These are phyloP conservation scores for Stigmatopora nigra DNA, from an alignment of 2,113 vertebrate genomes.

Conservation along the genomic window DNA sequence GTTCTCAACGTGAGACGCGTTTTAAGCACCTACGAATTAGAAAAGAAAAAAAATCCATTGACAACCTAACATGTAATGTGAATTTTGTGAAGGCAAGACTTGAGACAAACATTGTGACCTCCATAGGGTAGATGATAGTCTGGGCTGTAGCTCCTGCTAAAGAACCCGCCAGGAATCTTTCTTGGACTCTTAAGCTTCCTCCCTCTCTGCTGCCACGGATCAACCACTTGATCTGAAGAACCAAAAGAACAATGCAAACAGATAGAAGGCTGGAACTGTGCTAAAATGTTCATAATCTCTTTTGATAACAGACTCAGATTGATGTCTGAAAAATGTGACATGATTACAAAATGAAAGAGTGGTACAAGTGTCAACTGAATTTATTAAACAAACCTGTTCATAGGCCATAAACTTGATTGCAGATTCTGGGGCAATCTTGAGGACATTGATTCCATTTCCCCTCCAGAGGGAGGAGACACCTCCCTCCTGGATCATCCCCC, in stretches of 20 bases:
- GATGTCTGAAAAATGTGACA: background rate
- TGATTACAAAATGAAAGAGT: background rate
- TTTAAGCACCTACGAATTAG: conserved; percentile 53
- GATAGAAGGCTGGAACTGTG: background rate
- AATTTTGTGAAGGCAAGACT: background rate
- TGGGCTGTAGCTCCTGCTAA: conserved; percentile 88
- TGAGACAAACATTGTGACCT: conserved; percentile 63
- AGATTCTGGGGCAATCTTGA: conserved; percentile 92
- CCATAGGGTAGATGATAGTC: conserved; percentile 93
- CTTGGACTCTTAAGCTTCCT: conserved; percentile 75
- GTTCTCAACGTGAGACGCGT: conserved; percentile 60
- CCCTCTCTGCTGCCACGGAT: conserved; percentile 73
- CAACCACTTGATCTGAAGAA: conserved; percentile 80
- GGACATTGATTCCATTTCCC: conserved; percentile 56
- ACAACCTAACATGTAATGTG: too few species aligned
- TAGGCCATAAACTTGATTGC: conserved; percentile 96
- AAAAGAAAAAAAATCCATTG: background rate
- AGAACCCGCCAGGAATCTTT: conserved; percentile 89
- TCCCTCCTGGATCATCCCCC: conserved; percentile 82
- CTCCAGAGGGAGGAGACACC: conserved; percentile 76
- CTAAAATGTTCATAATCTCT: background rate
- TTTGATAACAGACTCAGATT: background rate
- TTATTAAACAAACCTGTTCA: conserved; percentile 76
- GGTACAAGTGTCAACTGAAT: background rate
- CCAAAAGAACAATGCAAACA: background rate